These are phyloP conservation scores for Phodopus roborovskii DNA, from an alignment of 2,113 vertebrate species.

Conservation along the genomic window DNA sequence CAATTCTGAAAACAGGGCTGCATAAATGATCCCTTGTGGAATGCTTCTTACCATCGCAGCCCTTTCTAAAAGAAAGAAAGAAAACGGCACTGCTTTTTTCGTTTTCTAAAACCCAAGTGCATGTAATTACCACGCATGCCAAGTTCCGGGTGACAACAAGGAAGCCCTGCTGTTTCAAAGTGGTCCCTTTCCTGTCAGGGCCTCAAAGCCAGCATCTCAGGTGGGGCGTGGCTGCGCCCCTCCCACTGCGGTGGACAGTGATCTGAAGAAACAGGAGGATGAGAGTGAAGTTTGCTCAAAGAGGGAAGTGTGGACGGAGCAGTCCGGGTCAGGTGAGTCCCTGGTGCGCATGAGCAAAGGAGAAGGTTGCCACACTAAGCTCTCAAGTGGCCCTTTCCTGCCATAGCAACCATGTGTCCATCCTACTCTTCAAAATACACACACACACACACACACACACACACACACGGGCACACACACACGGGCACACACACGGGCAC, in stretches of 20 bases:
- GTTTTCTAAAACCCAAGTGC: conserved; percentile 52
- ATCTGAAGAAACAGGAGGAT: neutral
- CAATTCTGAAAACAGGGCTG: neutral
- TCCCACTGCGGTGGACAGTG: neutral
- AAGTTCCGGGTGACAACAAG: neutral
- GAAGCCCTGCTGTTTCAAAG: neutral
- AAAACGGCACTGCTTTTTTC: conserved; percentile 17
- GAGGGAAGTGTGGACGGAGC: neutral
- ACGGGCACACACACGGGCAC: too few species aligned
- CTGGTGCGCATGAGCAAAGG: neutral
- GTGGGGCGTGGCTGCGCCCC: neutral
- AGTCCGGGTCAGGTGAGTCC: neutral
- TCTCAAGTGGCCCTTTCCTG: neutral
- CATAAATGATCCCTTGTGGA: conserved; percentile 5
- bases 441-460: too few species aligned
- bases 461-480: too few species aligned
- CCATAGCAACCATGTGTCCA: neutral
- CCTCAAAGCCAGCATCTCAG: neutral
- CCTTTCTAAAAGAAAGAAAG: neutral
- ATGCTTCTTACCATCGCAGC: conserved; percentile 4
- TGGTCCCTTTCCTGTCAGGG: neutral
- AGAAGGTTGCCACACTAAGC: neutral
- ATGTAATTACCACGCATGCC: conserved; percentile 8
- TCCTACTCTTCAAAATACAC: neutral
- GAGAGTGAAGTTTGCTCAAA: neutral